Evolutionary conservation across 2,888 invertebrate genomes (phyloP), one percentile per base, ranked within the genome.

Genomic region (Caenorhabditis afra): DNA sequence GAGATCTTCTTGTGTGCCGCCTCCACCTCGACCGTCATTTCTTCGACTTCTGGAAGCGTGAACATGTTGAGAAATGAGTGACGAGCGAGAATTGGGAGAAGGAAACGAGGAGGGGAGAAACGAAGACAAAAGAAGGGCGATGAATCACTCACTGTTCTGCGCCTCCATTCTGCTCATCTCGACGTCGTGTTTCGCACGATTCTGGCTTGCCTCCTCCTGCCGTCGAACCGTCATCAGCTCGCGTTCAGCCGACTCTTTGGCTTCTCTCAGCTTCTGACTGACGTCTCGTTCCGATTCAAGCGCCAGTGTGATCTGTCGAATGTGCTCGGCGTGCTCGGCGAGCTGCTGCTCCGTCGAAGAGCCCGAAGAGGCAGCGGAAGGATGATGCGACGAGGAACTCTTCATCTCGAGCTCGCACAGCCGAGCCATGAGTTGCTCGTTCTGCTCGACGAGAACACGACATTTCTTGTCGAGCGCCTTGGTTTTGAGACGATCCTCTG

Each of bases 381-480:
- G 29, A 5, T 3, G 29, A 7, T 29, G 29, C 3, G 29, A 64
- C 12, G 55, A 67, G 18, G 35, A 44, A 2, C 53, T 66, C 5
- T 67, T 52, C 83, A 82, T 84, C 49, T 83, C 81, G 39, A 74
- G 66, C 39, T 85, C 84, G 62, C 86, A 86, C 22, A 86, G 64
- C 11, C 73, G 50, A 11, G 73, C 85, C 79, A 84, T 79, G 7
- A 88, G 75, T 50, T 85, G 80, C 64, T 88, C 87, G 58, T 88
- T 84, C 65, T 88, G 87, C 47, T 87, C 83, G 41, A 87, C 86
- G 50, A 88, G 76, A 12, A 84, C 74, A 12, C 86, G 86, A 23
- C 87, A 82, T 78, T 88, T 89, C 61, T 83, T 82, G 44, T 85
- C 81, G 16, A 89, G 83, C 1, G 87, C 88, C 44, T 89, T 89